phyloP scores from a whole-genome alignment of 2,888 invertebrate species.

The Catocala nupta region DNA sequence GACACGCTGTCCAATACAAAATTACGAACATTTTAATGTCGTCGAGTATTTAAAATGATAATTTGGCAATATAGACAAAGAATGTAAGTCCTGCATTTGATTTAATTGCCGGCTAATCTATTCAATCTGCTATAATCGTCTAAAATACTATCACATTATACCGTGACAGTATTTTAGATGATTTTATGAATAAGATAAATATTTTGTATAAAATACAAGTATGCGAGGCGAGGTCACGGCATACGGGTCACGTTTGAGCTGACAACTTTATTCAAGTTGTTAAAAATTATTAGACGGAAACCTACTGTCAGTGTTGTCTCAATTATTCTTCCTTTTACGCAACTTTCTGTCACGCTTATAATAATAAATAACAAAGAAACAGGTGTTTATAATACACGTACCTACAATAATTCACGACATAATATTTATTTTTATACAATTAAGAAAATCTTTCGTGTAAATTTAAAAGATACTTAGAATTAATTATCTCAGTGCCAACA shows the following conservation, averaged over 20 bases:
- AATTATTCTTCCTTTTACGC: not conserved
- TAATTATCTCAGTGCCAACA: too few relatives aligned
- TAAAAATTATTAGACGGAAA: constrained; percentile 3
- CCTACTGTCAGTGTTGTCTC: not conserved
- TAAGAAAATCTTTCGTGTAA: not conserved
- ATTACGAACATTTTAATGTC: too few relatives aligned
- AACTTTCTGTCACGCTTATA: constrained; percentile 1
- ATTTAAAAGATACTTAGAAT: too few relatives aligned
- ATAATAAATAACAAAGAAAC: not conserved
- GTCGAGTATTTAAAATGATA: not conserved
- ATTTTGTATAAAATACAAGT: constrained; percentile 9
- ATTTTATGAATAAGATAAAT: constrained; percentile 12
- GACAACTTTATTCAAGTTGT: constrained; percentile 28
- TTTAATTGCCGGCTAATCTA: constrained; percentile 7
- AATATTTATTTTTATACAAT: not conserved
- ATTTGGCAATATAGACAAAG: not conserved
- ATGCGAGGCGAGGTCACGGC: constrained; percentile 17
- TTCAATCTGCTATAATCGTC: constrained; percentile 7
- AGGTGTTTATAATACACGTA: not conserved
- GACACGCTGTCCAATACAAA: not conserved
- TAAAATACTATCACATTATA: not conserved
- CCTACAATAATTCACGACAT: not conserved
- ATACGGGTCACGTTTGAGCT: constrained; percentile 13
- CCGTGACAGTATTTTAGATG: constrained; percentile 2
- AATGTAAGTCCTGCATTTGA: not conserved